Conservation (phyloP, 1,140 invertebrate genomes). For the Cyclina sinensis region DNA sequence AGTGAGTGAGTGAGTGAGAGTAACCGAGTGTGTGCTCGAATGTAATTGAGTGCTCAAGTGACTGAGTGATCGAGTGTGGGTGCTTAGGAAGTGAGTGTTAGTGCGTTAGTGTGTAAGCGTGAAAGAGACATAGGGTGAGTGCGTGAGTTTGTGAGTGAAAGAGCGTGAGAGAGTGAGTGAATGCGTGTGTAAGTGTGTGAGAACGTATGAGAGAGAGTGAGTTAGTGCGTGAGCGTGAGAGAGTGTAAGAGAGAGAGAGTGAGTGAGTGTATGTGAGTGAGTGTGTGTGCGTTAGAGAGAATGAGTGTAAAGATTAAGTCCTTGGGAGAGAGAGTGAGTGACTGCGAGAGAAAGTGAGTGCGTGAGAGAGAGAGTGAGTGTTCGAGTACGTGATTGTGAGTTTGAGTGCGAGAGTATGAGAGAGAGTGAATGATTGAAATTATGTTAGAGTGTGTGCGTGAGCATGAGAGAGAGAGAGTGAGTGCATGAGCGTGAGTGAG, state of each 20-base stretch:
- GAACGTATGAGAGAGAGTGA: neutral
- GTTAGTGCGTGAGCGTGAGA: neutral
- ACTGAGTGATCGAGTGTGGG: neutral
- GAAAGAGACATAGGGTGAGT: neutral
- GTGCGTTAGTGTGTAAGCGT: neutral
- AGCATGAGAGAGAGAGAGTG: too few relatives aligned
- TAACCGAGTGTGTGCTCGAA: neutral
- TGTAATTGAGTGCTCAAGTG: neutral
- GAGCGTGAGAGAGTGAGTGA: neutral
- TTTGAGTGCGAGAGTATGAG: neutral
- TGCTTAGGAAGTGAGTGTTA: neutral
- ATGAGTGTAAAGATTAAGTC: neutral
- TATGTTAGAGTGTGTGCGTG: neutral
- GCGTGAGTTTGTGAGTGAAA: neutral
- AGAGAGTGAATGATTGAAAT: neutral
- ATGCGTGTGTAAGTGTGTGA: neutral
- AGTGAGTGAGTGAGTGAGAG: neutral
- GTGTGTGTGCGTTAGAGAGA: neutral
- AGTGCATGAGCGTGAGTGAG: neutral
- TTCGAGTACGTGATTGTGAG: neutral
- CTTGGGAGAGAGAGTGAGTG: neutral
- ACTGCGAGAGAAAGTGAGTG: neutral
- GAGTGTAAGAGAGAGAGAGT: neutral
- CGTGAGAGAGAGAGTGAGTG: slow-evolving; percentile 2
- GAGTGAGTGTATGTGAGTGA: neutral